Base-by-base conservation (phyloP, 2,888 invertebrate species). In the Trilocha varians region DNA sequence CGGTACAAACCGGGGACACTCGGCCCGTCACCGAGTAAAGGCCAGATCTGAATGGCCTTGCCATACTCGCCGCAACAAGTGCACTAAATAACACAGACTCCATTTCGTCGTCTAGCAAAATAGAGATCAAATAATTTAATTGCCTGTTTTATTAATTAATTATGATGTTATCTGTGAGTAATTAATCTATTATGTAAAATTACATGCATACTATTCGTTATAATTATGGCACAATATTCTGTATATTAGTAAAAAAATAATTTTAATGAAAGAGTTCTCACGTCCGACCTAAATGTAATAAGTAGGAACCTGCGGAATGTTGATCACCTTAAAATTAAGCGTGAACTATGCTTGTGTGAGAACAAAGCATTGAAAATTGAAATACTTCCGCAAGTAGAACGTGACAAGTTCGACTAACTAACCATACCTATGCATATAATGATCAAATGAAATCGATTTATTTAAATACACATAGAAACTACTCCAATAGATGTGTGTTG, bases 21-120 rank as follows among this genome's bases (percentile, higher is more conserved):
- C 62, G 43, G 82, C 88, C 67, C 82, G 88, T 71, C 79, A 67
- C 77, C 59, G 55, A 49, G 48, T 54, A 69, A 72, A 78, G 78
- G 78, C 72, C 74, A 65, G 59, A 57, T 60, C 55, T 45, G 51
- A 40, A 39, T 63, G 75, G 65, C 80, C 83, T 83, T 78, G 80
- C 62, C 46, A 39, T 46, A 48, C 46, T 43, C 45, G 39, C 53
- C 41, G 59, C 62, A 67, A 78, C 82, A 82, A 77, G 82, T 83
- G 82, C 65, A 65, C 60, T 55, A 53, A 48, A 52, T 46, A 43
- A 45, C 13, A 35, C 38, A 42, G 13, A 25, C 16, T 42, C 38
- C 35, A 35, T 39, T 42, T 38, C n/a, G 34, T 42, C 38, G 35
- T 32, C 25, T 42, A 25, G 34, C 25, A 25, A 25, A n/a, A 25